phyloP scores from a whole-genome alignment of 2,113 vertebrate genomes.

The Paraplagusia blochii region DNA sequence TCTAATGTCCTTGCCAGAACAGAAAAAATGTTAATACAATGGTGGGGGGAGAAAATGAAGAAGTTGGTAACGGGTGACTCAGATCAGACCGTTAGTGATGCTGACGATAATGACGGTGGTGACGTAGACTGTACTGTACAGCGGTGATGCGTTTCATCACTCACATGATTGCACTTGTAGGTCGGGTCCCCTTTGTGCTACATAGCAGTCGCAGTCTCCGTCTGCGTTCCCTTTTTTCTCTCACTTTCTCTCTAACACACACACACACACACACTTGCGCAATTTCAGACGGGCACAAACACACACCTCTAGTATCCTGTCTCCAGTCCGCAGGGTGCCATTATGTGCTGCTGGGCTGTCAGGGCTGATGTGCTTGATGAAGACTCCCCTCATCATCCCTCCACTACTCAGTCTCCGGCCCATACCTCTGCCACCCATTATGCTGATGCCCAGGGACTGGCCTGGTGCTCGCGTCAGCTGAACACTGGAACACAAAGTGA shows the following conservation, averaged over 20 bases:
- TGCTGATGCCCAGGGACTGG: constrained; percentile 93
- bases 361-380: constrained; percentile 92
- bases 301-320: constrained; percentile 91
- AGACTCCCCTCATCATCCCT: constrained; percentile 95
- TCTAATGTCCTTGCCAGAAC: no score
- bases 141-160: no score
- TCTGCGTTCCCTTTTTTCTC: no score
- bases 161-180: no score
- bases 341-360: constrained; percentile 91
- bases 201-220: no score
- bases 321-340: constrained; percentile 87
- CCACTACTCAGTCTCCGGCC: constrained; percentile 90
- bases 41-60: no score
- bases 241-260: not conserved
- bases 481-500: constrained; percentile 73
- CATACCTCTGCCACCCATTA: constrained; percentile 96
- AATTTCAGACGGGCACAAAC: constrained; percentile 13
- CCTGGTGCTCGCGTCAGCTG: constrained; percentile 84
- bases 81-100: no score
- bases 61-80: no score
- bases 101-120: no score
- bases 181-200: no score
- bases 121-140: no score
- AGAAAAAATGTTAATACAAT: no score
- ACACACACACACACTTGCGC: constrained; percentile 71